A percentile compares a stretch with the other conserved stretches of the same genome.
These are phyloP conservation scores for Momotus momota DNA, from an alignment of 2,797 vertebrate species.

Conservation along the genomic window DNA sequence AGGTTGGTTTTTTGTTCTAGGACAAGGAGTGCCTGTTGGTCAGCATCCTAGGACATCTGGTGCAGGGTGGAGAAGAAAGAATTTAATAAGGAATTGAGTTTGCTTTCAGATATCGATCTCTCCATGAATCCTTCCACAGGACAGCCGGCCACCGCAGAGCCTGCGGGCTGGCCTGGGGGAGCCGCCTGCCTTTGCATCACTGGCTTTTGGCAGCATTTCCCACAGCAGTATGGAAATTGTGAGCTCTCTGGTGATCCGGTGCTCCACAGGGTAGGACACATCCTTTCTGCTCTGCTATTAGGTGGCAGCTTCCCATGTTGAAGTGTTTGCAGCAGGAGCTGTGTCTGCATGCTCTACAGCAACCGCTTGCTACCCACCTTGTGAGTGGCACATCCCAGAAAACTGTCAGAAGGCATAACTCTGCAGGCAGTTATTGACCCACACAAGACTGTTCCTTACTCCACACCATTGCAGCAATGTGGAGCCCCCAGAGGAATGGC, in stretches of 20 bases:
- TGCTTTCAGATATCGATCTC: slow-evolving; percentile 5
- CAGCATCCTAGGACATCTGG: slow-evolving; percentile 29
- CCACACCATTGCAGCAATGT: not conserved
- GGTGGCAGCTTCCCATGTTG: no score
- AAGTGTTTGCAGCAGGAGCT: not conserved
- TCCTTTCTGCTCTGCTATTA: not conserved
- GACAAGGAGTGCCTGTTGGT: slow-evolving; percentile 6
- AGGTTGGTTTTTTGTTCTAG: slow-evolving; percentile 31
- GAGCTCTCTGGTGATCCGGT: rapidly evolving
- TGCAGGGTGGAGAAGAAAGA: not conserved
- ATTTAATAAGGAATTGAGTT: not conserved
- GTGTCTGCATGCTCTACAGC: not conserved
- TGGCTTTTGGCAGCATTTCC: not conserved
- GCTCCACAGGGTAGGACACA: rapidly evolving
- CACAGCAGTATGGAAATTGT: rapidly evolving
- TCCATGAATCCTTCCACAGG: not conserved
- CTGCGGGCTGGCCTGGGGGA: not conserved
- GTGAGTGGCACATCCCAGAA: not conserved
- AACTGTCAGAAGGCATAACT: not conserved
- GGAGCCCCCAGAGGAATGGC: not conserved
- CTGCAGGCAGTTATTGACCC: not conserved
- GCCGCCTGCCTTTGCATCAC: rapidly evolving
- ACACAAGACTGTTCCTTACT: not conserved
- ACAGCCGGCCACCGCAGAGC: rapidly evolving
- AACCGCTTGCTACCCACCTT: not conserved